Evolutionary conservation across 1,140 invertebrate species (phyloP).

Genomic region (Theocolax elegans): DNA sequence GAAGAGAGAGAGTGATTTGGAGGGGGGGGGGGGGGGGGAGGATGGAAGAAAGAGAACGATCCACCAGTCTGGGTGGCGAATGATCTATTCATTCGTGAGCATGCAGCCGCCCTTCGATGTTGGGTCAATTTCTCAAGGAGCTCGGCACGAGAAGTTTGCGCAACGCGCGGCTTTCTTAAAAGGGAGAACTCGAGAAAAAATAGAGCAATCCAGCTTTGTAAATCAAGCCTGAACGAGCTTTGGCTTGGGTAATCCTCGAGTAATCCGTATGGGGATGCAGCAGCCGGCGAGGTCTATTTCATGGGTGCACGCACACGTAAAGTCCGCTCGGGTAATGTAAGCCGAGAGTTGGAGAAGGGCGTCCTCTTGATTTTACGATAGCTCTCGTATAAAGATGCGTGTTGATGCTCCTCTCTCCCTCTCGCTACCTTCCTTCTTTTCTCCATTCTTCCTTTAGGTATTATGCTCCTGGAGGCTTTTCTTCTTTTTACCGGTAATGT

Average conservation of each 20-base stretch:
- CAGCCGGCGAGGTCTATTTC: conserved; percentile 43
- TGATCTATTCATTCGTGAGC: conserved; percentile 2
- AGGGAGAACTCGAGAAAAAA: conserved; percentile 30
- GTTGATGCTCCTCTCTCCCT: too few relatives aligned
- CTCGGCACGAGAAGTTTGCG: not conserved
- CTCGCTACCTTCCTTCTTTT: too few relatives aligned
- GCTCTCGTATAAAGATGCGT: too few relatives aligned
- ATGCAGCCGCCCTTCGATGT: not conserved
- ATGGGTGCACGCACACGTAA: conserved; percentile 22
- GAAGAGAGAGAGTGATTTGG: too few relatives aligned
- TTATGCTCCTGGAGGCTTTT: too few relatives aligned
- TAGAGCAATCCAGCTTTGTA: conserved; percentile 58
- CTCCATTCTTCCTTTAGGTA: too few relatives aligned
- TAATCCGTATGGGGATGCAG: conserved; percentile 53
- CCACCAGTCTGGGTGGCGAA: not conserved
- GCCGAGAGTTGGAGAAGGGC: not conserved
- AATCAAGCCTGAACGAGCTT: conserved; percentile 62
- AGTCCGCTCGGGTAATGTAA: not conserved
- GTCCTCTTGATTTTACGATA: conserved; percentile 15
- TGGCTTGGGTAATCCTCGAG: conserved; percentile 59
- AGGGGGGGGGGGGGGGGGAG: too few relatives aligned
- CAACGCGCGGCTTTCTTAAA: not conserved
- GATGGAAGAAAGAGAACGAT: too few relatives aligned
- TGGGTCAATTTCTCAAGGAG: not conserved
- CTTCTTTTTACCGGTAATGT: too few relatives aligned